Percentiles rank a stretch among this genome's conserved stretches.
Conservation (phyloP, 1,140 invertebrate genomes). For the Atta texana region DNA sequence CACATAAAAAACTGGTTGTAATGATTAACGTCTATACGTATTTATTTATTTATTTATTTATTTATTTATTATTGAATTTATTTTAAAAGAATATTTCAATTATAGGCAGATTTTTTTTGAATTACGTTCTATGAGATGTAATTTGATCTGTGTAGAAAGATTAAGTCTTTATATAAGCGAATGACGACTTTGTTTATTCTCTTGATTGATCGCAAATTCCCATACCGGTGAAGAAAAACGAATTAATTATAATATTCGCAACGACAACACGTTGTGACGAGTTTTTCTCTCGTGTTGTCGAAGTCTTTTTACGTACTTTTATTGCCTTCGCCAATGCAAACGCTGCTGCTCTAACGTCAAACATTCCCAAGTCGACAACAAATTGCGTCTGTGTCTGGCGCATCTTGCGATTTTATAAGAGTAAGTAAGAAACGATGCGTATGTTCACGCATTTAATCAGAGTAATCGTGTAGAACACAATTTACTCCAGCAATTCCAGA, state of each 20-base stretch:
- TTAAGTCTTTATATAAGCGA: background rate
- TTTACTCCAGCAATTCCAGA: background rate
- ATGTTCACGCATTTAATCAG: constrained; percentile 30
- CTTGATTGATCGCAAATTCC: constrained; percentile 39
- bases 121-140: background rate
- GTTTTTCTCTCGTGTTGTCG: background rate
- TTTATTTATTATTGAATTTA: background rate
- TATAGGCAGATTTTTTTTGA: background rate
- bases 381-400: constrained; percentile 50
- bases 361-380: constrained; percentile 48
- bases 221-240: background rate
- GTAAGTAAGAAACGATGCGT: constrained; percentile 14
- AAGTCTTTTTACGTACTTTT: constrained; percentile 48
- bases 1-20: background rate
- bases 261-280: background rate
- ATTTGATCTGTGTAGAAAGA: background rate
- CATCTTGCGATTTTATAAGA: constrained; percentile 5
- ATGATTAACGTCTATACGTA: background rate
- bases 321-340: constrained; percentile 69
- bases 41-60: background rate
- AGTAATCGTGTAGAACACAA: constrained; percentile 23
- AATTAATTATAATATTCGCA: background rate
- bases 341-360: constrained; percentile 63
- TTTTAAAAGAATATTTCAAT: background rate
- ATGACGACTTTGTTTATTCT: constrained; percentile 42